Conservation (phyloP, 2,888 invertebrate genomes). For the Gibbula magus region DNA sequence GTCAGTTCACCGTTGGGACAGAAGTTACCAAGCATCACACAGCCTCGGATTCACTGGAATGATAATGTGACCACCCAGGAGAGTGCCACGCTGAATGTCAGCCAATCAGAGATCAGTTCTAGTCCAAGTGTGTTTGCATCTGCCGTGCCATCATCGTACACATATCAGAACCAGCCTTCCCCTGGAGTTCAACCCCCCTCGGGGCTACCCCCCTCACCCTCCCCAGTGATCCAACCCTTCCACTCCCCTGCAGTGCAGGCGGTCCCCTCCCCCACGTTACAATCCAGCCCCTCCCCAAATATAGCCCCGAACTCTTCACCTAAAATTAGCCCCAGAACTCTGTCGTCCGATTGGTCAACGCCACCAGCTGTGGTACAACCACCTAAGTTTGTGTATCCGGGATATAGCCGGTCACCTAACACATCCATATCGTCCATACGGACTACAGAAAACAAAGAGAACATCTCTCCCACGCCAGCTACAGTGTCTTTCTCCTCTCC, state of each 20-base stretch:
- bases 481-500: slow-evolving; percentile 15
- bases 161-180: slow-evolving; percentile 39
- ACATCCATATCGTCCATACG: slow-evolving; percentile 34
- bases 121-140: slow-evolving; percentile 42
- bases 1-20: slow-evolving; percentile 42
- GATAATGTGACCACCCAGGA: slow-evolving; percentile 46
- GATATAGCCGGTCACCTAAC: slow-evolving; percentile 54
- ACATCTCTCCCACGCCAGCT: slow-evolving; percentile 16
- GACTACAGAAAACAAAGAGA: slow-evolving; percentile 41
- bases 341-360: slow-evolving; percentile 66
- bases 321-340: slow-evolving; percentile 52
- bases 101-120: slow-evolving; percentile 32
- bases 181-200: not conserved
- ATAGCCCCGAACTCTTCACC: slow-evolving; percentile 45
- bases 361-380: slow-evolving; percentile 65
- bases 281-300: slow-evolving; percentile 28
- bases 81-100: slow-evolving; percentile 43
- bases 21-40: slow-evolving; percentile 57
- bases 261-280: slow-evolving; percentile 40
- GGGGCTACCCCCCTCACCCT: slow-evolving; percentile 7
- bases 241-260: slow-evolving; percentile 22
- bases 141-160: slow-evolving; percentile 56
- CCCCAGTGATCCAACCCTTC: slow-evolving; percentile 20
- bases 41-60: slow-evolving; percentile 66
- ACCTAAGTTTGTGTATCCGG: slow-evolving; percentile 69